A percentile compares a stretch with the other conserved stretches of the same genome.
These are phyloP conservation scores for Corydoras maculifer DNA, from an alignment of 2,113 vertebrate species.

Conservation along the genomic window DNA sequence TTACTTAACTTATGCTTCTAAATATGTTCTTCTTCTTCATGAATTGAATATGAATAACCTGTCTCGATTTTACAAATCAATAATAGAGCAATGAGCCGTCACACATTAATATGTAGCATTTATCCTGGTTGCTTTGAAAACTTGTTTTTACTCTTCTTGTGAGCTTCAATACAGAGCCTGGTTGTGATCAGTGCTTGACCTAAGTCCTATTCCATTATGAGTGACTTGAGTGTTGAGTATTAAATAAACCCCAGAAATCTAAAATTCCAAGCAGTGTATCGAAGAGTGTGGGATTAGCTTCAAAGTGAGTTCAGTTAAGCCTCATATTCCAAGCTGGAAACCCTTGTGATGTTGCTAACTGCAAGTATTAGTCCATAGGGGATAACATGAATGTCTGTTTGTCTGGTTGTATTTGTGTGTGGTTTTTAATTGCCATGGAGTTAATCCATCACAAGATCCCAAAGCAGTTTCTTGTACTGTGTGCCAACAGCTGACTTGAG, in stretches of 20 bases:
- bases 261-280: constrained; percentile 19
- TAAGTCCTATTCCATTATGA: background rate
- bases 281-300: constrained; percentile 13
- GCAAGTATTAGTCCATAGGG: too few relatives aligned
- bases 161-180: background rate
- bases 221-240: background rate
- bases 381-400: background rate
- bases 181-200: background rate
- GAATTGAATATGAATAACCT: too few relatives aligned
- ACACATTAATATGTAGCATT: background rate
- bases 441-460: constrained; percentile 6
- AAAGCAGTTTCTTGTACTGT: background rate
- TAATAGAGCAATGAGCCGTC: background rate
- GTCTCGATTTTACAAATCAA: too few relatives aligned
- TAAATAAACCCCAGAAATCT: background rate
- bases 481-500: constrained; percentile 17
- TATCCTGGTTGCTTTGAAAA: background rate
- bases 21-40: too few relatives aligned
- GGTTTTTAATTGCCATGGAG: background rate
- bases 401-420: constrained; percentile 6
- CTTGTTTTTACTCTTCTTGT: background rate
- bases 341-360: background rate
- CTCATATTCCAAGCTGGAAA: background rate
- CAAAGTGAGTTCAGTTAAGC: constrained; percentile 14
- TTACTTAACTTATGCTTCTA: too few relatives aligned